Evolutionary conservation across 2,113 vertebrate genomes (phyloP), one percentile per base, ranked within the genome.

Genomic region (Nansenia antarctica): DNA sequence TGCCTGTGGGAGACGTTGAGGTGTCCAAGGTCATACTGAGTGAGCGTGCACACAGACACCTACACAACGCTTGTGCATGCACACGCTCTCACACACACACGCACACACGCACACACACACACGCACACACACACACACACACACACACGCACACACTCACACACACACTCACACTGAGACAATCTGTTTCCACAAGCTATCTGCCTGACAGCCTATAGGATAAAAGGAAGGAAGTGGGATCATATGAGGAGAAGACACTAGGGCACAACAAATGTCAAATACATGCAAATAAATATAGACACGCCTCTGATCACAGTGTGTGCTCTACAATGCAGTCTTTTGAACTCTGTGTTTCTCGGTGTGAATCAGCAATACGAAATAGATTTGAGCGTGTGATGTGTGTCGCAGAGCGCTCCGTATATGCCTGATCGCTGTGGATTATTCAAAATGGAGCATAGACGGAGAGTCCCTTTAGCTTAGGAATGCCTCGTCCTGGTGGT

Each of bases 1-100:
- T 78, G 77, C 77, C 79, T 76, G 68, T 78, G 77, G 86, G 86
- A 90, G 88, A 86, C 85, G 76, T 73, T 62, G 79, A 88, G 88
- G 87, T 88, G 90, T 86, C 81, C 60, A 74, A 90, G 89, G 91
- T 90, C 86, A 86, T 76, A 73, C 42, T 31, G 62, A 73, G 67
- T 67, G 31, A 53, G 49, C 45, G 55, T 63, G 69, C 69, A 35
- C 69, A 59, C 69, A 55, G 63, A 62, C 64, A 77, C 60, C 65
- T 62, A n/a, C 67, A 34, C 70, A 59, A 62, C 53, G 62, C 26
- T 61, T n/a, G 63, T 72, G 62, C 76, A 59, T 39, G 53, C 68
- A 42, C 73, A 32, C 75, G 61, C 42, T 66, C 73, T 69, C 77
- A 66, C 57, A 39, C 61, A 67, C 69, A 77, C 31, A 42, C 70